These are phyloP conservation scores for Mola mola DNA, from an alignment of 2,113 vertebrate genomes.

Conservation along the genomic window DNA sequence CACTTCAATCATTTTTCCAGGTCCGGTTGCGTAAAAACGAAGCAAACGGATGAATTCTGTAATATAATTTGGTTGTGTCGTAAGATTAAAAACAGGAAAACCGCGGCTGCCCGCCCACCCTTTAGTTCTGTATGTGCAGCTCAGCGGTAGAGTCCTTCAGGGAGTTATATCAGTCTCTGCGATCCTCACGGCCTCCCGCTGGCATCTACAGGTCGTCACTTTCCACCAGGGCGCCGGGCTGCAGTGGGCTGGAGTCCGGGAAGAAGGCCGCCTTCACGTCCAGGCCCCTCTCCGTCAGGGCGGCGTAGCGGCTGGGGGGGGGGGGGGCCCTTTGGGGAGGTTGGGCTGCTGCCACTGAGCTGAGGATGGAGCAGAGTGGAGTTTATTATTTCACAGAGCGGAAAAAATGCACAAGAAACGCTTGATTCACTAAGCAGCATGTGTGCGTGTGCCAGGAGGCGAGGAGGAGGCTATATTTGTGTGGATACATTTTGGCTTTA, in stretches of 20 bases:
- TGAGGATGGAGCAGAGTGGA: conserved; percentile 46
- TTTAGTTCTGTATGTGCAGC: conserved; percentile 39
- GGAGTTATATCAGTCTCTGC: conserved; percentile 27
- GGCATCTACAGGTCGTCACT: conserved; percentile 93
- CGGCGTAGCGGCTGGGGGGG: conserved; percentile 95
- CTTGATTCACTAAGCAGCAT: too few species aligned
- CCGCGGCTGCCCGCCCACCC: conserved; percentile 30
- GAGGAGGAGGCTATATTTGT: too few species aligned
- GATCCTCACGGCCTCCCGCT: too few species aligned
- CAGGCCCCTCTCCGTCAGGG: conserved; percentile 95
- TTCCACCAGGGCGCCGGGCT: conserved; percentile 89
- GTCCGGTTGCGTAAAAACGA: conserved; percentile 57
- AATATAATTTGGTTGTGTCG: conserved; percentile 26
- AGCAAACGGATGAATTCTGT: conserved; percentile 33
- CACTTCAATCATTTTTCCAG: conserved; percentile 38
- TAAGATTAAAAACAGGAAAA: conserved; percentile 32
- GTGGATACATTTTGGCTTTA: too few species aligned
- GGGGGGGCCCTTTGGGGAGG: conserved; percentile 94
- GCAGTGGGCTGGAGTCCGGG: conserved; percentile 90
- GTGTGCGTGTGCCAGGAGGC: not conserved
- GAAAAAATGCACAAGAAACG: too few species aligned
- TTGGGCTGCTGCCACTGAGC: conserved; percentile 97
- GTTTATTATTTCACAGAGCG: not conserved
- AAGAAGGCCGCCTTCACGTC: conserved; percentile 98
- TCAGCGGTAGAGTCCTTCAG: conserved; percentile 9